Conservation (phyloP, 2,888 invertebrate genomes). For the Colostygia pectinataria region DNA sequence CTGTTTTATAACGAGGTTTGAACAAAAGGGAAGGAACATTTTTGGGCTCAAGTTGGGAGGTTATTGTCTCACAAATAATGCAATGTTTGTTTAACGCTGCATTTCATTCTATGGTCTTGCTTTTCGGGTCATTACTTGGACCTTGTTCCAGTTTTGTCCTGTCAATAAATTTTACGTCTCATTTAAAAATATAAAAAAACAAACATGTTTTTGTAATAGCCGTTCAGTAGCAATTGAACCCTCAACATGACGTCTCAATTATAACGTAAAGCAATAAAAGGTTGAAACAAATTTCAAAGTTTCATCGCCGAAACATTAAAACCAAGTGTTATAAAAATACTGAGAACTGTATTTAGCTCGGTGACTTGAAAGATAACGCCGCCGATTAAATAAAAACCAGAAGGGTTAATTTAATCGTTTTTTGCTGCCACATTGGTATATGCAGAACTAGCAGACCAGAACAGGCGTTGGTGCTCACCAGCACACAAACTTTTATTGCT, state of each 20-base stretch:
- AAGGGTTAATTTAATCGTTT: constrained; percentile 58
- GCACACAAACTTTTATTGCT: constrained; percentile 39
- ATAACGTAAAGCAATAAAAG: constrained; percentile 21
- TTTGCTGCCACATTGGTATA: constrained; percentile 55
- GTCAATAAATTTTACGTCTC: constrained; percentile 14
- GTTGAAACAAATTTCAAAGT: constrained; percentile 23
- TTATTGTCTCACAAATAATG: constrained; percentile 44
- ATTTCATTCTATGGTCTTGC: constrained; percentile 29
- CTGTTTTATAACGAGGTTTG: constrained; percentile 64
- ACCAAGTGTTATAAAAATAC: constrained; percentile 38
- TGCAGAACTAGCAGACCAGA: constrained; percentile 67
- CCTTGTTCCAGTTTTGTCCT: constrained; percentile 26
- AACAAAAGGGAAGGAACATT: constrained; percentile 51
- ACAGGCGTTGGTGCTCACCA: constrained; percentile 51
- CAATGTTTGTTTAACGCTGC: constrained; percentile 33
- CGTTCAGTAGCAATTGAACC: constrained; percentile 21
- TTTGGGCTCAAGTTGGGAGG: constrained; percentile 38
- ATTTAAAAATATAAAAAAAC: constrained; percentile 9
- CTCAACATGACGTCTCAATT: constrained; percentile 24
- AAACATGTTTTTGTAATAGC: constrained; percentile 1
- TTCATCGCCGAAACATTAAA: constrained; percentile 32
- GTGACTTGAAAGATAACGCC: constrained; percentile 66
- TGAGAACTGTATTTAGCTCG: constrained; percentile 42
- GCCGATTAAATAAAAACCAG: constrained; percentile 48
- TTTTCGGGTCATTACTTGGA: constrained; percentile 24